These are phyloP conservation scores for Xenopus petersii DNA, from an alignment of 2,797 vertebrate genomes.

Conservation along the genomic window DNA sequence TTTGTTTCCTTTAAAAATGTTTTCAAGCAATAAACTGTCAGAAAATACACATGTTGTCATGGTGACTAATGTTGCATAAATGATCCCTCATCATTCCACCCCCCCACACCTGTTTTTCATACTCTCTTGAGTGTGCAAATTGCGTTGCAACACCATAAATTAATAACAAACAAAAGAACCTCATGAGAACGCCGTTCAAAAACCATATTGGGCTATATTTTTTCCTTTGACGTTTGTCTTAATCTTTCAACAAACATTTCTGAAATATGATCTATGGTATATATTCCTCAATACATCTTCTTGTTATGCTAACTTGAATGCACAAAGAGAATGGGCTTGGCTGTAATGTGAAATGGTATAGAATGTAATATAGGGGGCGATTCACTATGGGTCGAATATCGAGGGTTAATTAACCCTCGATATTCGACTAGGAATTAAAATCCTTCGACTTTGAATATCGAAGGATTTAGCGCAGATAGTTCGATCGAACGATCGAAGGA, in stretches of 20 bases:
- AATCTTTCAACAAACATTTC: not conserved
- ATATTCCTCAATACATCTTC: not conserved
- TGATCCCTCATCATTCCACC: constrained; percentile 21
- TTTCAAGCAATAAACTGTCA: constrained; percentile 26
- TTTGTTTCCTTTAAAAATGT: constrained; percentile 22
- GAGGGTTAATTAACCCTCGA: too few relatives aligned
- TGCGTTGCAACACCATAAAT: constrained; percentile 42
- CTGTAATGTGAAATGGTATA: too few relatives aligned
- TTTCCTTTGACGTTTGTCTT: not conserved
- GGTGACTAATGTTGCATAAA: constrained; percentile 45
- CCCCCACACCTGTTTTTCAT: constrained; percentile 37
- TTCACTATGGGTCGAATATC: too few relatives aligned
- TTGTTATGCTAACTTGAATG: not conserved
- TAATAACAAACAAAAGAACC: constrained; percentile 37
- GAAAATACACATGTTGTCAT: constrained; percentile 33
- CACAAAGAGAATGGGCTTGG: too few relatives aligned
- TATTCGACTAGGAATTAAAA: too few relatives aligned
- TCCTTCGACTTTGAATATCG: too few relatives aligned
- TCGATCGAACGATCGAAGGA: too few relatives aligned
- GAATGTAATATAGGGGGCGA: too few relatives aligned
- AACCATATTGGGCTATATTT: constrained; percentile 9
- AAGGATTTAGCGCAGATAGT: too few relatives aligned
- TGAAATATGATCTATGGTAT: not conserved
- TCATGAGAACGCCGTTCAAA: constrained; percentile 29
- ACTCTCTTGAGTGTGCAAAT: constrained; percentile 28